Evolutionary conservation across 1,140 invertebrate species (phyloP).

Genomic region (Apocrypta bakeri): DNA sequence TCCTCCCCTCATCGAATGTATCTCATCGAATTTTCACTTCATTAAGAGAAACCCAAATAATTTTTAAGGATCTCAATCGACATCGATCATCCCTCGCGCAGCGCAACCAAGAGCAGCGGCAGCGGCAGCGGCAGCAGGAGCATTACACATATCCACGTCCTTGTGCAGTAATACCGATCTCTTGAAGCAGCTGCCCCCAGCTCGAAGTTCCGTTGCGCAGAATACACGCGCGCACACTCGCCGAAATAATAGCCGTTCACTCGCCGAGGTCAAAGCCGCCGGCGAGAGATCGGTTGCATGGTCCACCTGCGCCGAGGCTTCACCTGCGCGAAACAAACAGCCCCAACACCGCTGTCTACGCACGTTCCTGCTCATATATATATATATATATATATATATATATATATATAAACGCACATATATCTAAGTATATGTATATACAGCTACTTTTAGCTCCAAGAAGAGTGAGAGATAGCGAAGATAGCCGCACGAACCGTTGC

Average conservation of each 20-base stretch:
- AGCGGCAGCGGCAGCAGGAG: background rate
- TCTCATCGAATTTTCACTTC: no score
- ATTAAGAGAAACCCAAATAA: background rate
- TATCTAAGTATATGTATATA: no score
- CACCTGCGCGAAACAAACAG: conserved; percentile 40
- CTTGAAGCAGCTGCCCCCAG: background rate
- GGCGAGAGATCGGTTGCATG: conserved; percentile 13
- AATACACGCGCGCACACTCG: background rate
- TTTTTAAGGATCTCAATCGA: background rate
- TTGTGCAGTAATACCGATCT: background rate
- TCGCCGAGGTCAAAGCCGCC: conserved; percentile 28
- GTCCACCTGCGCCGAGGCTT: conserved; percentile 42
- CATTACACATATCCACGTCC: background rate
- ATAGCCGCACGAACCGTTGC: conserved; percentile 7
- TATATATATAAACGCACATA: background rate
- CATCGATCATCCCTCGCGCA: background rate
- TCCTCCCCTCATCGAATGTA: no score
- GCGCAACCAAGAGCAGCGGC: background rate
- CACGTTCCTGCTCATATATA: no score
- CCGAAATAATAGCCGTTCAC: conserved; percentile 5
- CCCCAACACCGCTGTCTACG: background rate
- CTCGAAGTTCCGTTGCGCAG: background rate
- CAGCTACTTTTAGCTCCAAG: background rate
- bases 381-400: no score
- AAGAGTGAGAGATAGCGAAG: conserved; percentile 25